These are phyloP conservation scores for Metopolophium dirhodum DNA, from an alignment of 1,140 invertebrate genomes.

Conservation along the genomic window DNA sequence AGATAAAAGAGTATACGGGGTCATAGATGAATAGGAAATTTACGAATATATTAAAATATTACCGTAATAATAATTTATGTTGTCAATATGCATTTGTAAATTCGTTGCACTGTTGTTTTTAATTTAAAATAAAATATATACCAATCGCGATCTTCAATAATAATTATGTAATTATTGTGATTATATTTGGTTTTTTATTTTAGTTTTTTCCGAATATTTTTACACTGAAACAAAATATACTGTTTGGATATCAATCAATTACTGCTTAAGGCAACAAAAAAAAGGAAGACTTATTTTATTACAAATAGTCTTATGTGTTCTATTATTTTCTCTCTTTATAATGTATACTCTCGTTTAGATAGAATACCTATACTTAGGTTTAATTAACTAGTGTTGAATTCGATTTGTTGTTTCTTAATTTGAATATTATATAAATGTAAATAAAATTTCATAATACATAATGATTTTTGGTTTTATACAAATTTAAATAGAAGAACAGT, in stretches of 20 bases:
- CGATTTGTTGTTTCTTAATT: not conserved
- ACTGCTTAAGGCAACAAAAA: not conserved
- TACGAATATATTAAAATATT: not conserved
- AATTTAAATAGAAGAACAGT: not conserved
- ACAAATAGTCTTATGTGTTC: not conserved
- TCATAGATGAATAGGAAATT: not conserved
- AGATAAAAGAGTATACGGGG: not conserved
- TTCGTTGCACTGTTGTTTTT: not conserved
- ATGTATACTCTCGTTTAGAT: not conserved
- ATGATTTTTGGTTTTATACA: not conserved
- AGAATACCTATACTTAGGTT: not conserved
- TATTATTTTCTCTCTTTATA: too few relatives aligned
- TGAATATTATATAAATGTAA: not conserved
- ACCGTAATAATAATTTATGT: not conserved
- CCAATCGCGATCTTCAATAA: not conserved
- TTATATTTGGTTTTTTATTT: not conserved
- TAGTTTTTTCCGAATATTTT: not conserved
- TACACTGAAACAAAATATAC: not conserved
- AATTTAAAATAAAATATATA: not conserved
- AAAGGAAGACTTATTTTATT: not conserved
- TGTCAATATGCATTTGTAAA: constrained; percentile 11
- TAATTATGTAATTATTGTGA: not conserved
- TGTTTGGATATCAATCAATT: not conserved
- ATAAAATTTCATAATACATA: not conserved
- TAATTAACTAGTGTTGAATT: not conserved